A percentile compares a stretch with the other conserved stretches of the same genome.
Conservation (phyloP, 2,797 vertebrate species). For the Schizothorax lantsangensis region DNA sequence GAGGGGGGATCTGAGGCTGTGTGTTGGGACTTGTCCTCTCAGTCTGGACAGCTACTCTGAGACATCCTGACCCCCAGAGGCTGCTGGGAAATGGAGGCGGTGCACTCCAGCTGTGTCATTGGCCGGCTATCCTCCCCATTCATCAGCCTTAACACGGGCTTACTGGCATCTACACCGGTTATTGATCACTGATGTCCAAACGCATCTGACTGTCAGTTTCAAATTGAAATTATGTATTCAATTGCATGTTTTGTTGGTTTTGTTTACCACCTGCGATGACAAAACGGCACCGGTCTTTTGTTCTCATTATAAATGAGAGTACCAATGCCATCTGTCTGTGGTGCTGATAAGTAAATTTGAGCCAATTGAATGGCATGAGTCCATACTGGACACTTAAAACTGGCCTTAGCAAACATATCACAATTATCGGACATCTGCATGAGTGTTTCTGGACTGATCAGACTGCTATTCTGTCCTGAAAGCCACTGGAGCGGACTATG, state of each 20-base stretch:
- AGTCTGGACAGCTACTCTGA: conserved; percentile 70
- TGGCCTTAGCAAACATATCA: not conserved
- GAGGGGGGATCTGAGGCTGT: conserved; percentile 51
- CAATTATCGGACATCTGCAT: not conserved
- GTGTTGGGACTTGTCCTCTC: conserved; percentile 65
- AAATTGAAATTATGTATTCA: conserved; percentile 34
- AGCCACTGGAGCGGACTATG: not conserved
- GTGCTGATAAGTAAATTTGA: not conserved
- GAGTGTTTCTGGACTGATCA: not conserved
- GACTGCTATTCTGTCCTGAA: not conserved
- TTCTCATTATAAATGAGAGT: conserved; percentile 18
- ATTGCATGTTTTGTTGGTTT: conserved; percentile 9
- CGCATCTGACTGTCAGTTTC: conserved; percentile 23
- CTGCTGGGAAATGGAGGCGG: conserved; percentile 45
- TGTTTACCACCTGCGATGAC: conserved; percentile 26
- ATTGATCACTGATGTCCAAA: conserved; percentile 47
- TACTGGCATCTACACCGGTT: not conserved
- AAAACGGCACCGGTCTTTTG: not conserved
- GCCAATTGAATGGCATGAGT: not conserved
- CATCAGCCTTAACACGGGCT: conserved; percentile 19
- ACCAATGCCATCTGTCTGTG: conserved; percentile 24
- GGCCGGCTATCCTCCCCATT: conserved; percentile 40
- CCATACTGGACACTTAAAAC: conserved; percentile 24
- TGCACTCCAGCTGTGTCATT: conserved; percentile 31
- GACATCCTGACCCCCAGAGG: conserved; percentile 54